These are phyloP conservation scores for Aratinga solstitialis DNA, from an alignment of 2,797 vertebrate species.

Conservation along the genomic window DNA sequence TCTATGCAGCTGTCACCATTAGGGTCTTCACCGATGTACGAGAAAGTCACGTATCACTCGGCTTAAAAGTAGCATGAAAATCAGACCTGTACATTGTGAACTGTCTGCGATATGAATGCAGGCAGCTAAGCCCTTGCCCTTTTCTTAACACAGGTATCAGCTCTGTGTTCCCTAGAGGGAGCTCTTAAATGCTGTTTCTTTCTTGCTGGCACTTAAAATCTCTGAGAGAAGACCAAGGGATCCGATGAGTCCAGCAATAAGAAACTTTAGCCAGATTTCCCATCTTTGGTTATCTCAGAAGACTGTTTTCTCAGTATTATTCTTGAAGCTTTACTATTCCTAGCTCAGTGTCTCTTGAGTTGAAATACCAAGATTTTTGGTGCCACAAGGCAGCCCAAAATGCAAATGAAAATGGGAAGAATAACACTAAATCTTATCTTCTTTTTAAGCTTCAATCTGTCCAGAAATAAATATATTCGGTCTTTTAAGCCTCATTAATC, in stretches of 20 bases:
- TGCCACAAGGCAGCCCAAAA: background rate
- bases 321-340: background rate
- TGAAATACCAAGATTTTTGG: background rate
- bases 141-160: background rate
- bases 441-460: background rate
- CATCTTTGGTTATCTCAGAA: background rate
- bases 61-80: background rate
- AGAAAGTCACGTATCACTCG: background rate
- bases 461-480: background rate
- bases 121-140: background rate
- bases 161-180: background rate
- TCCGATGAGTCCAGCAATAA: fast-evolving
- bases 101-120: background rate
- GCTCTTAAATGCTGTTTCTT: background rate
- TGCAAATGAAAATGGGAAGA: background rate
- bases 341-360: background rate
- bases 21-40: background rate
- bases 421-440: background rate
- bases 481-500: background rate
- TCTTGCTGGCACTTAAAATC: background rate
- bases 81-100: background rate
- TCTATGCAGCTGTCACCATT: background rate
- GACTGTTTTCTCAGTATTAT: background rate
- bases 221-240: background rate
- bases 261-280: background rate